Conservation (phyloP, 2,888 invertebrate genomes). For the Panzeria rudis region DNA sequence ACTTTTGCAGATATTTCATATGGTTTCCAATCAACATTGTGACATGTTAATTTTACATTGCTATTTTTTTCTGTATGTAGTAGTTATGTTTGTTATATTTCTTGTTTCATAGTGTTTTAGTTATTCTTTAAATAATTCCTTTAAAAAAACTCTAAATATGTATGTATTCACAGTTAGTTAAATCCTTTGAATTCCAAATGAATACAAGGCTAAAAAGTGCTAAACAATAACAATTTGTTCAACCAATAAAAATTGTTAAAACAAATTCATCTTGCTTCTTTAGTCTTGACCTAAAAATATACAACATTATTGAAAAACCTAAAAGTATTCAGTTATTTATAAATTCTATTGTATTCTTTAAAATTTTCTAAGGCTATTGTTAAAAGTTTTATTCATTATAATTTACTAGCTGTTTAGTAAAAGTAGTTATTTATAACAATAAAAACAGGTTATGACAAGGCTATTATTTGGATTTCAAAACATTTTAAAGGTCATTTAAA, state of each 20-base stretch:
- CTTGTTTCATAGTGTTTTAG: no score
- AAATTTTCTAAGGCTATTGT: not conserved
- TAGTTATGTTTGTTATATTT: no score
- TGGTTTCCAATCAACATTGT: no score
- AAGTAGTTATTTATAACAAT: no score
- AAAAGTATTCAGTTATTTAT: not conserved
- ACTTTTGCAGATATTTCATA: no score
- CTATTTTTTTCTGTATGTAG: no score
- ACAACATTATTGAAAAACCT: not conserved
- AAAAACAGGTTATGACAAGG: not conserved
- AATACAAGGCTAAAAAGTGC: not conserved
- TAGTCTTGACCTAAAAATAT: conserved; percentile 2
- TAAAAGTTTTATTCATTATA: not conserved
- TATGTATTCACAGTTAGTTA: not conserved
- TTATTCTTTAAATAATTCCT: no score
- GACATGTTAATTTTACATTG: no score
- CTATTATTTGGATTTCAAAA: not conserved
- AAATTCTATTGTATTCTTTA: not conserved
- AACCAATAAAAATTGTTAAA: not conserved
- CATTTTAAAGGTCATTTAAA: not conserved
- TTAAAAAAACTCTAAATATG: not conserved
- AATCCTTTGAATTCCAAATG: not conserved
- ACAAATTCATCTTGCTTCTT: not conserved
- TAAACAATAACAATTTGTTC: not conserved
- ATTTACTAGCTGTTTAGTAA: not conserved